phyloP scores from a whole-genome alignment of 1,140 invertebrate species.

The Caenorhabditis brenneri region DNA sequence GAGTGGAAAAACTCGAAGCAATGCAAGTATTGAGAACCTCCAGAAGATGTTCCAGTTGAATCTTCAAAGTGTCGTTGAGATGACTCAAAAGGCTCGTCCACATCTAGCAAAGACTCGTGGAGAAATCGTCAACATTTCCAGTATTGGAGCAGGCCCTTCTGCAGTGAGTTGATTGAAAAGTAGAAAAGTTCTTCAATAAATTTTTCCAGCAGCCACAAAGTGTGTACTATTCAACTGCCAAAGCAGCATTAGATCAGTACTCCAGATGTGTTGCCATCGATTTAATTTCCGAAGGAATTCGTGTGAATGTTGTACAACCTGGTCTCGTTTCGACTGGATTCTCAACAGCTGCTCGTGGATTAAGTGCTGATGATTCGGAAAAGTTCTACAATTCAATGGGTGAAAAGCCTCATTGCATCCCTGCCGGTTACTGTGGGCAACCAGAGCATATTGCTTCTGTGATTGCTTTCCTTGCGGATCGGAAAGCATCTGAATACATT shows the following conservation, averaged over 20 bases:
- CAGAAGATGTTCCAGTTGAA: slow-evolving; percentile 81
- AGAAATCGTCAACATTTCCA: slow-evolving; percentile 88
- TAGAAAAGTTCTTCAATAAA: too few species aligned
- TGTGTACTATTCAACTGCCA: slow-evolving; percentile 83
- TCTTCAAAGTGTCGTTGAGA: slow-evolving; percentile 80
- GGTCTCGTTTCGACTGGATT: not conserved
- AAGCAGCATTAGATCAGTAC: too few species aligned
- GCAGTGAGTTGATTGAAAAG: slow-evolving; percentile 69
- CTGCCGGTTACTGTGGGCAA: not conserved
- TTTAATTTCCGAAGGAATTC: slow-evolving; percentile 79
- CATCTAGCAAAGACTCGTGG: slow-evolving; percentile 83
- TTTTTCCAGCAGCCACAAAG: slow-evolving; percentile 70
- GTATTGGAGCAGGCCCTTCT: slow-evolving; percentile 82
- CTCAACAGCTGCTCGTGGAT: not conserved
- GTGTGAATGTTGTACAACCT: slow-evolving; percentile 77
- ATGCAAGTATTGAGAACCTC: slow-evolving; percentile 75
- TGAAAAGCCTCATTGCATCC: not conserved
- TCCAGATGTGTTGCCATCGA: slow-evolving; percentile 82
- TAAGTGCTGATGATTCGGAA: not conserved
- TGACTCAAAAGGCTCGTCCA: slow-evolving; percentile 84
- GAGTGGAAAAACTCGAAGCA: not conserved
- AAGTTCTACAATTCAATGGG: slow-evolving; percentile 8
- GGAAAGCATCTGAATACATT: slow-evolving; percentile 42
- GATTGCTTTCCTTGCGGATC: slow-evolving; percentile 39
- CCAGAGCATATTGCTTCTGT: slow-evolving; percentile 2